These are phyloP conservation scores for Chrysolophus pictus DNA, from an alignment of 2,797 vertebrate genomes.

Conservation along the genomic window DNA sequence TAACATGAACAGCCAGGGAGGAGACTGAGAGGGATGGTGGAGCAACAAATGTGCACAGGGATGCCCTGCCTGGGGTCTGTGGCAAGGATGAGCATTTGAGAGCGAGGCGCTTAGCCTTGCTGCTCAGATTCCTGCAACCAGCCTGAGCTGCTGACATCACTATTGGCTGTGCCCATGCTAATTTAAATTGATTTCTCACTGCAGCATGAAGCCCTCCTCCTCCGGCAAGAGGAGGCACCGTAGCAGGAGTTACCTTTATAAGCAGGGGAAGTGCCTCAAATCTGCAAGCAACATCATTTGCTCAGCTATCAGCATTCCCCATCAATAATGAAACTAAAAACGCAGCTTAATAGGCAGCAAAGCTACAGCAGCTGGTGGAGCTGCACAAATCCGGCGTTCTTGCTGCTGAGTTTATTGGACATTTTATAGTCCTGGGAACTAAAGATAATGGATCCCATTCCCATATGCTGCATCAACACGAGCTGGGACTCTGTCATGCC, in stretches of 20 bases:
- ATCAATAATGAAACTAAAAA: constrained; percentile 69
- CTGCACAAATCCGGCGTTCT: constrained; percentile 47
- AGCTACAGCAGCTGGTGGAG: constrained; percentile 67
- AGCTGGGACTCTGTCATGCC: constrained; percentile 44
- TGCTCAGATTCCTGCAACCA: constrained; percentile 4
- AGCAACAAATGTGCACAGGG: background rate
- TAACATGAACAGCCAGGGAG: background rate
- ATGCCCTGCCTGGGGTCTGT: background rate
- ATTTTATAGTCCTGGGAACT: constrained; percentile 72
- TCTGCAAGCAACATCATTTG: constrained; percentile 35
- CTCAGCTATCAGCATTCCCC: constrained; percentile 8
- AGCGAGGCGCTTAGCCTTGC: constrained; percentile 6
- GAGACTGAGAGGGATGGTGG: background rate
- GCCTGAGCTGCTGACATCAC: constrained; percentile 18
- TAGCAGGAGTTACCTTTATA: constrained; percentile 22
- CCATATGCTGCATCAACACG: constrained; percentile 62
- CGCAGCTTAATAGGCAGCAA: constrained; percentile 55
- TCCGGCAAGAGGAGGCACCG: background rate
- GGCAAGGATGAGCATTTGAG: background rate
- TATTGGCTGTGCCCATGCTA: constrained; percentile 26
- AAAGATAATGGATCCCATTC: constrained; percentile 66
- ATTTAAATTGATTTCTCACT: constrained; percentile 54
- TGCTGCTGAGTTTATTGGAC: constrained; percentile 72
- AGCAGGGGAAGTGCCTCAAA: constrained; percentile 1
- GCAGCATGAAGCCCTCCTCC: background rate